A percentile compares a stretch with the other conserved stretches of the same genome.
phyloP scores from a whole-genome alignment of 2,888 invertebrate species.

The Coelogynopora nodosa region DNA sequence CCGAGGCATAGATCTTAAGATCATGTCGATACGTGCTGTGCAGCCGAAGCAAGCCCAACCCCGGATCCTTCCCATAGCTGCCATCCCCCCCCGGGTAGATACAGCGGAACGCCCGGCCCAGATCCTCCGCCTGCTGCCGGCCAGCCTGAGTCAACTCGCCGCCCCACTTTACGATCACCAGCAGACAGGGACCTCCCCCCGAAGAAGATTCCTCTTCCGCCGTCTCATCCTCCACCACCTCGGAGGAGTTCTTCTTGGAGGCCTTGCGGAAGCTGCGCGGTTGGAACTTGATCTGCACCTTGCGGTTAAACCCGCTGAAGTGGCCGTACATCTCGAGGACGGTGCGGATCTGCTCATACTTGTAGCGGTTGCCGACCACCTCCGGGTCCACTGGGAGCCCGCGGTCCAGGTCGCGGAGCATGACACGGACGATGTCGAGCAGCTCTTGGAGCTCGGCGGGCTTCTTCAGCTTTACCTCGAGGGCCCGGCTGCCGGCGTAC shows the following conservation, averaged over 20 bases:
- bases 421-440: slow-evolving; percentile 84
- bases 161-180: slow-evolving; percentile 97
- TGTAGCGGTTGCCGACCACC: slow-evolving; percentile 91
- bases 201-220: slow-evolving; percentile 88
- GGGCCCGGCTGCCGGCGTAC: slow-evolving; percentile 64
- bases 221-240: not conserved
- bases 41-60: slow-evolving; percentile 83
- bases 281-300: slow-evolving; percentile 89
- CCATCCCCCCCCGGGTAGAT: slow-evolving; percentile 47
- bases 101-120: slow-evolving; percentile 86
- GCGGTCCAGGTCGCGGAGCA: slow-evolving; percentile 74
- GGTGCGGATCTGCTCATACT: slow-evolving; percentile 80
- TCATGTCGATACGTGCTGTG: slow-evolving; percentile 99
- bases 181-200: slow-evolving; percentile 74
- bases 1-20: slow-evolving; percentile 97
- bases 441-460: slow-evolving; percentile 68
- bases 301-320: slow-evolving; percentile 98
- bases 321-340: slow-evolving; percentile 47
- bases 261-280: not conserved
- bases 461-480: slow-evolving; percentile 44
- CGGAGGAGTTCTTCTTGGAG: too few species aligned
- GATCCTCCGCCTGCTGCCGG: slow-evolving; percentile 89
- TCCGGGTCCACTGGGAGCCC: slow-evolving; percentile 78
- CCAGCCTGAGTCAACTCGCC: slow-evolving; percentile 97
- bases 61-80: slow-evolving; percentile 80